Percentiles rank a stretch among this genome's conserved stretches.
phyloP scores from a whole-genome alignment of 2,888 invertebrate genomes.

The Sphaerophoria rueppellii region DNA sequence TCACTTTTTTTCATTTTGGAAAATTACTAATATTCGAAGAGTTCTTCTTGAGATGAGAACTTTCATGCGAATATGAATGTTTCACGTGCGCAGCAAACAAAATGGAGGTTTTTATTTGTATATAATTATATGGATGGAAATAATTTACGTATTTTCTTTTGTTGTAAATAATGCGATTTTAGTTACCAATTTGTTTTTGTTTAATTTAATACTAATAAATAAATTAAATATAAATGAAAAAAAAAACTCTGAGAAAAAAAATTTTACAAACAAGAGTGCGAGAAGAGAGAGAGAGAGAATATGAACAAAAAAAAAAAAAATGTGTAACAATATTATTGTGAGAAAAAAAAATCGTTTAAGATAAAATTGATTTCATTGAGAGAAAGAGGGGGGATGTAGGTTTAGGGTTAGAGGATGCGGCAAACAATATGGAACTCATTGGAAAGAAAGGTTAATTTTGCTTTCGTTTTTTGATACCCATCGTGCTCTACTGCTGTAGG shows the following conservation, averaged over 20 bases:
- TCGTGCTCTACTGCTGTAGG: constrained; percentile 77
- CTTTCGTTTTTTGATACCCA: constrained; percentile 68
- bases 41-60: not conserved
- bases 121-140: constrained; percentile 64
- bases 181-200: constrained; percentile 72
- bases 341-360: constrained; percentile 54
- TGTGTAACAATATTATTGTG: constrained; percentile 16
- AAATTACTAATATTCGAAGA: constrained; percentile 39
- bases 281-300: constrained; percentile 71
- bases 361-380: constrained; percentile 66
- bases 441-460: constrained; percentile 62
- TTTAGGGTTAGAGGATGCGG: constrained; percentile 62
- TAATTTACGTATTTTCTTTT: constrained; percentile 68
- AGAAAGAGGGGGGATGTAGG: constrained; percentile 36
- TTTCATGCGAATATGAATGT: constrained; percentile 55
- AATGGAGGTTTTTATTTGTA: constrained; percentile 25
- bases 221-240: constrained; percentile 72
- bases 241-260: constrained; percentile 72
- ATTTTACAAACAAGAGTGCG: constrained; percentile 67
- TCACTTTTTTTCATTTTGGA: constrained; percentile 28
- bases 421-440: constrained; percentile 73
- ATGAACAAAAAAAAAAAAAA: constrained; percentile 70
- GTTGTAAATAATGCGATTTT: constrained; percentile 68
- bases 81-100: constrained; percentile 64
- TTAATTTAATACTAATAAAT: constrained; percentile 74